Base-by-base conservation (phyloP, 2,888 invertebrate genomes). In the Hydriomena furcata region DNA sequence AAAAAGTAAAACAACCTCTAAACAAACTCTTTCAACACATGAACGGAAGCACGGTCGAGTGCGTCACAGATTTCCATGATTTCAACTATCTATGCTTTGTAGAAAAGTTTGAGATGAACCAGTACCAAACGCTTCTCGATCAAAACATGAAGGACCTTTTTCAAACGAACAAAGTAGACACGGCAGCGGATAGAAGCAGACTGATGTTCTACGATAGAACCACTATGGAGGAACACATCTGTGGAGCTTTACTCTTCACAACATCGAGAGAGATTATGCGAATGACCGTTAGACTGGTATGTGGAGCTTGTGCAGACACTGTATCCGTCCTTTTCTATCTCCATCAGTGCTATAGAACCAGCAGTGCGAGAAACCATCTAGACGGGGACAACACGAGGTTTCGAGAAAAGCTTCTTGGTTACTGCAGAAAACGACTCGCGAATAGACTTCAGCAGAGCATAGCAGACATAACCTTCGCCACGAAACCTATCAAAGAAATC, bases 251-350 rank as follows among this genome's bases (percentile, higher is more conserved):
- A n/a, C 48, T 85, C 0, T 85, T 87, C 52, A 49, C 74, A 0
- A 84, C 73, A 12, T 82, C 86, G 0, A 75, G 84, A 25, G 83
- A 83, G 49, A 81, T 89, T 20, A 89, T 90, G 87, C 73, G 87
- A 35, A 76, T 71, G 17, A 80, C 72, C 1, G 85, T 91, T 0
- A 68, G 73, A 31, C 61, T 90, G 13, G 81, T 84, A 0, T 90
- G 91, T 46, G 87, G 91, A 1, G 79, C 78, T 1, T 56, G 79
- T 6, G 65, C 89, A 0, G 57, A 76, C 21, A 65, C 64, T 5
- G 83, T 91, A 0, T 91, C 90, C 1, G 77, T 91, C 1, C 70
- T 91, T 7, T 91, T 89, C 59, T 91, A 83, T 52, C 76, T 91
- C 1, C 87, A 90, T 41, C 85, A 90, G 55, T 86, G 88, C 52